These are phyloP conservation scores for Hypomesus transpacificus DNA, from an alignment of 2,113 vertebrate genomes.

Conservation along the genomic window DNA sequence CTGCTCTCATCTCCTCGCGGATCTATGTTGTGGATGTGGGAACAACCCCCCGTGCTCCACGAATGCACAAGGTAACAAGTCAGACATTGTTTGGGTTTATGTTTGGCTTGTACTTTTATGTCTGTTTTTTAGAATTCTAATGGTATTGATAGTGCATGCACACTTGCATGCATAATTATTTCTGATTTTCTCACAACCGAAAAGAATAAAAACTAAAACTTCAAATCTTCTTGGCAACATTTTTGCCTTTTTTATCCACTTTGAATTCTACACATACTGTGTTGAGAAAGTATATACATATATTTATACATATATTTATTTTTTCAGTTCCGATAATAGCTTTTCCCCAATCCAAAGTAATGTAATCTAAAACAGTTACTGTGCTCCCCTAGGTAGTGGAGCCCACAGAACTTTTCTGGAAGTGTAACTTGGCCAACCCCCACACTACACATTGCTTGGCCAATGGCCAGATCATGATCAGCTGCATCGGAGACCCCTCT, in stretches of 20 bases:
- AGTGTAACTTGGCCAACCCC: conserved; percentile 75
- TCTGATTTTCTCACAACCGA: too few species aligned
- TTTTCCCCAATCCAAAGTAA: neutral
- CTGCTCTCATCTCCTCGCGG: conserved; percentile 83
- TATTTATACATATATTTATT: too few species aligned
- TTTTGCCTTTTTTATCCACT: too few species aligned
- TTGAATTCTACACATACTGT: too few species aligned
- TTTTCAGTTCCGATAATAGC: neutral
- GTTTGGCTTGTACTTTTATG: too few species aligned
- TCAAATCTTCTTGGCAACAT: too few species aligned
- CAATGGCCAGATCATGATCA: conserved; percentile 89
- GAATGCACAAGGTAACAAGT: conserved; percentile 77
- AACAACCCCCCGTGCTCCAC: conserved; percentile 68
- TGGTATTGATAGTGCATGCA: too few species aligned
- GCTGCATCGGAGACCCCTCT: conserved; percentile 79
- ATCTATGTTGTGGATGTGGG: conserved; percentile 86
- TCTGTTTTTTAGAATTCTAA: too few species aligned
- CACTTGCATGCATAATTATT: too few species aligned
- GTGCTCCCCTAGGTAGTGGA: conserved; percentile 76
- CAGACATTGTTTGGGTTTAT: neutral
- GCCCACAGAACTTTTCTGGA: conserved; percentile 76
- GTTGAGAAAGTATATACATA: too few species aligned
- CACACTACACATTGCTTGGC: conserved; percentile 91
- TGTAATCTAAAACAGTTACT: neutral
- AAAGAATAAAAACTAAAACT: too few species aligned